Base-by-base conservation (phyloP, 2,888 invertebrate genomes). In the Cerastis rubricosa region DNA sequence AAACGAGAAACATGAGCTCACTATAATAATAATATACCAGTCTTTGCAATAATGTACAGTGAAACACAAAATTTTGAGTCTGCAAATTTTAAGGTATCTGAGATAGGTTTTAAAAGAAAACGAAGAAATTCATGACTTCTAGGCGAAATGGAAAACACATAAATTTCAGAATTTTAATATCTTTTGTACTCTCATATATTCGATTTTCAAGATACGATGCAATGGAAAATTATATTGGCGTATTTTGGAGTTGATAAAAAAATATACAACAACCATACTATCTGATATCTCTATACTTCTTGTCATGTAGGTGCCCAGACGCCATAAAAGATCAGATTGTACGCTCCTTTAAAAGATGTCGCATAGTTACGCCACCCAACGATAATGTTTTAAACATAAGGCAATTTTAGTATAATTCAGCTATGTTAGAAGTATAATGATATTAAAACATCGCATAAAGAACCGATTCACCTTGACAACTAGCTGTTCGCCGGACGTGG, bases 381-480 rank as follows among this genome's bases (percentile, higher is more conserved):
- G 47, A 49, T 71, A 57, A 73, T 74, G 79, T 79, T 78, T 85
- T 73, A 84, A 81, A 84, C 74, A 84, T 83, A 69, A 80, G 63
- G 64, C 40, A 66, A 75, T 65, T 75, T 80, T 64, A 66, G 67
- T 73, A 79, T 76, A 85, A 72, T 81, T 80, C 40, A 74, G 71
- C 66, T 72, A 77, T 72, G 71, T 76, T 82, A 74, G 67, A 81
- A 86, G 61, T 68, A 81, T 75, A 78, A 76, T 85, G 35, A 77
- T 85, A 71, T 85, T 76, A 73, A 74, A 80, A 59, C 66, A 79
- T 80, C 71, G 74, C 67, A 25, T 83, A 71, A 59, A 78, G 69
- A 86, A 87, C 81, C 45, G 61, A 87, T 76, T 87, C 81, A 78
- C 86, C 87, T 86, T 87, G 86, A 85, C 76, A 78, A 77, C 59